phyloP scores from a whole-genome alignment of 2,888 invertebrate species.

The Drosophila neonasuta region DNA sequence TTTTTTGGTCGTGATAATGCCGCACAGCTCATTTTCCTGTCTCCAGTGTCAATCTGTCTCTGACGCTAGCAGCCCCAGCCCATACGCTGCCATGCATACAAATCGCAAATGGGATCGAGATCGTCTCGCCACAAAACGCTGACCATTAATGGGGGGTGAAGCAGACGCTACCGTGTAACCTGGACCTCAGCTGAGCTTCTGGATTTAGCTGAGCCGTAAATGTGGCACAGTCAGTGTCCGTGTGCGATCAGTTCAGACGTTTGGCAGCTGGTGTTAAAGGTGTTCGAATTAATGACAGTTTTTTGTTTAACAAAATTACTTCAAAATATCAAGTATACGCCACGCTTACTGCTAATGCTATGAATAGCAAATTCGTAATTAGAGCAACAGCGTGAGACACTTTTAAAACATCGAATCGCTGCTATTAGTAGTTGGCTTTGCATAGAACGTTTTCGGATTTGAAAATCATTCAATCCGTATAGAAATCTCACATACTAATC shows the following conservation, averaged over 20 bases:
- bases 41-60: constrained; percentile 69
- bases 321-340: constrained; percentile 41
- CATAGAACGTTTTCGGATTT: constrained; percentile 19
- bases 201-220: constrained; percentile 6
- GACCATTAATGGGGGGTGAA: constrained; percentile 21
- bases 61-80: constrained; percentile 45
- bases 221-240: constrained; percentile 32
- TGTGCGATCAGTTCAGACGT: constrained; percentile 37
- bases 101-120: constrained; percentile 40
- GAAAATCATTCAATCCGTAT: constrained; percentile 7
- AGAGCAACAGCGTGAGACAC: constrained; percentile 12
- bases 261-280: constrained; percentile 25
- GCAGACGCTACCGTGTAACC: constrained; percentile 3
- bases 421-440: constrained; percentile 39
- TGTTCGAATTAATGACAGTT: not conserved
- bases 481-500: constrained; percentile 19
- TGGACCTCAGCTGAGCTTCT: constrained; percentile 13
- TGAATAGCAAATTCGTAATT: constrained; percentile 33
- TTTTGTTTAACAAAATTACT: not conserved
- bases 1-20: constrained; percentile 75
- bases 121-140: constrained; percentile 7
- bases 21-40: constrained; percentile 74
- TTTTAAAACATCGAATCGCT: not conserved
- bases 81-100: constrained; percentile 50
- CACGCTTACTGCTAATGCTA: constrained; percentile 11